These are phyloP conservation scores for Sinonovacula constricta DNA, from an alignment of 1,140 invertebrate species.

Conservation along the genomic window DNA sequence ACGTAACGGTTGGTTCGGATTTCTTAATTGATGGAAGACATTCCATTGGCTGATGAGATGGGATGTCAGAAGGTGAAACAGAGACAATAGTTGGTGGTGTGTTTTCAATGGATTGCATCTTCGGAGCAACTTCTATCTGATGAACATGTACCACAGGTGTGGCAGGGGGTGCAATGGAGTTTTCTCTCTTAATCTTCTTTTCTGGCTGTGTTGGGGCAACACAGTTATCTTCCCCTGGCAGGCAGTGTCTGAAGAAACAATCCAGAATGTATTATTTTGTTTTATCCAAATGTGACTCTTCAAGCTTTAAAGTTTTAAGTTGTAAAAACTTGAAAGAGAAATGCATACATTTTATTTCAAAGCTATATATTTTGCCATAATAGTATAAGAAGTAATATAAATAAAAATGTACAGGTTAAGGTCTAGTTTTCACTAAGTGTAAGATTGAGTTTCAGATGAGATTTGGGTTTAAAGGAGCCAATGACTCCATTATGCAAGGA, in stretches of 20 bases:
- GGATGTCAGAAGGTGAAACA: neutral
- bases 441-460: no score
- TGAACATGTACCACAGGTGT: constrained; percentile 44
- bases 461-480: no score
- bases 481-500: no score
- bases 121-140: constrained; percentile 30
- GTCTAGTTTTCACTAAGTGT: no score
- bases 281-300: no score
- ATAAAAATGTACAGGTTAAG: no score
- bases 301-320: no score
- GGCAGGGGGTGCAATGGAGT: constrained; percentile 28
- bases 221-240: constrained; percentile 32
- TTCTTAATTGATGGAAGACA: neutral
- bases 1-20: neutral
- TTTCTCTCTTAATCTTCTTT: constrained; percentile 44
- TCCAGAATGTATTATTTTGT: no score
- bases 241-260: constrained; percentile 36
- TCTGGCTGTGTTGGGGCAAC: constrained; percentile 46
- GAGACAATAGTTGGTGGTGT: neutral
- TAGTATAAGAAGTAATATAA: no score
- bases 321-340: no score
- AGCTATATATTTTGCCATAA: no score
- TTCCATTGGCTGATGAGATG: neutral
- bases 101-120: neutral
- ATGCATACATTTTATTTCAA: no score